Base-by-base conservation (phyloP, 1,140 invertebrate genomes). In the Drosophila ficusphila region DNA sequence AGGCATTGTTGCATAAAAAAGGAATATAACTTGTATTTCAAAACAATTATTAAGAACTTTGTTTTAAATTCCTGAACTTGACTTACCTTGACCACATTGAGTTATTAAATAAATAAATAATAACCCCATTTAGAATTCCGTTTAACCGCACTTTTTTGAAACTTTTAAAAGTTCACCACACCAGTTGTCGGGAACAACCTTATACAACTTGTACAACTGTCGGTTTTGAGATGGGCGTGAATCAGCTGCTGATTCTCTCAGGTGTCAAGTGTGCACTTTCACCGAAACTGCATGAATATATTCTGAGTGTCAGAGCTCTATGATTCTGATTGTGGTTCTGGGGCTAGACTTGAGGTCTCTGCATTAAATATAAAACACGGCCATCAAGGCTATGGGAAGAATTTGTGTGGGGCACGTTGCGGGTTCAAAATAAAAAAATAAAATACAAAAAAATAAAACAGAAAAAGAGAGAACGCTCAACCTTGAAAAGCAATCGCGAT, bases 281-380 rank as follows among this genome's bases (percentile, higher is more conserved):
- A 64, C 71, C 57, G 11, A 57, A 72, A 51, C 23, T 61, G 42
- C 61, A 85, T 85, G 65, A 81, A 85, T 85, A 81, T 88, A 81
- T 79, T 74, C 79, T 41, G 1, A 16, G 8, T 31, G n/a, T 49
- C 19, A 4, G 25, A 29, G 31, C 23, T 25, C 23, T 54, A 51
- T 33, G 41, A 36, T 38, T 23, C 49, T 25, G 4, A 31, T 12
- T 34, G 16, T 7, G 25, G 9, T 29, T 46, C 34, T 61, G 51
- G 21, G 18, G 36, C 34, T 7, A 21, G 9, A 23, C 39, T 36
- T 61, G 51, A 29, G 18, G 36, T 44, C 29, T 56, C 49, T 41
- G 44, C 57, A 72, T 65, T 56, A 21, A 53, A 48, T 34, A 54
- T 16, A 14, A 23, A 54, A 27, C 54, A 46, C 16, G 16, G 31